Base-by-base conservation (phyloP, 2,113 vertebrate species). In the Australoheros scitulus region DNA sequence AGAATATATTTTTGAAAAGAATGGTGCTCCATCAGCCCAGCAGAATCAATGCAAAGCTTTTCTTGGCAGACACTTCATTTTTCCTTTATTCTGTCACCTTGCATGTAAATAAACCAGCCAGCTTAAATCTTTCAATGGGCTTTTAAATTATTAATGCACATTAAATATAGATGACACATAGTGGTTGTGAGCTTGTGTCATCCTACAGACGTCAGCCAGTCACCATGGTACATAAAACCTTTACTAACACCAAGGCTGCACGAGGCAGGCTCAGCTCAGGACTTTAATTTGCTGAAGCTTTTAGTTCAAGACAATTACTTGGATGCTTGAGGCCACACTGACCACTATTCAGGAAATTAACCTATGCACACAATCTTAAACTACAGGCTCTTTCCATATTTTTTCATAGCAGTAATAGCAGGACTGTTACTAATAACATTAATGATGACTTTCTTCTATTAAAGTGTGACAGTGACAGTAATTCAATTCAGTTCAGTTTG, bases 61-160 rank as follows among this genome's bases (percentile, higher is more conserved):
- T 52, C 10, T 55, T 3, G 11, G 11, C 17, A 52, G 52, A 55
- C 18, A 72, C 24, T 50, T 55, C 17, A 55, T 72, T 72, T 72
- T 72, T 55, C 47, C 47, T 72, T 72, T 72, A 52, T 52, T 32
- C 20, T 29, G 32, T 61, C 26, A 15, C 15, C 34, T 4, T 57
- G 6, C n/a, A 26, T 10, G 0, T 18, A 8, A 32, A 79, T 24
- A 17, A n/a, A 6, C 26, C 55, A 86, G 84, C 32, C 56, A 41
- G 26, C 11, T 34, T 91, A 79, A 91, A 87, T 91, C 76, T 90
- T 92, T 89, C 74, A 93, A 63, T 65, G 81, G 63, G 47, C 80
- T 61, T 80, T 84, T 91, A 2, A 89, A 93, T 93, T 90, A 94
- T 93, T 89, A 0, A 93, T 22, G 15, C 18, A 55, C 85, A 93